Evolutionary conservation across 2,113 vertebrate species (phyloP).

Genomic region (Phasianus colchicus): DNA sequence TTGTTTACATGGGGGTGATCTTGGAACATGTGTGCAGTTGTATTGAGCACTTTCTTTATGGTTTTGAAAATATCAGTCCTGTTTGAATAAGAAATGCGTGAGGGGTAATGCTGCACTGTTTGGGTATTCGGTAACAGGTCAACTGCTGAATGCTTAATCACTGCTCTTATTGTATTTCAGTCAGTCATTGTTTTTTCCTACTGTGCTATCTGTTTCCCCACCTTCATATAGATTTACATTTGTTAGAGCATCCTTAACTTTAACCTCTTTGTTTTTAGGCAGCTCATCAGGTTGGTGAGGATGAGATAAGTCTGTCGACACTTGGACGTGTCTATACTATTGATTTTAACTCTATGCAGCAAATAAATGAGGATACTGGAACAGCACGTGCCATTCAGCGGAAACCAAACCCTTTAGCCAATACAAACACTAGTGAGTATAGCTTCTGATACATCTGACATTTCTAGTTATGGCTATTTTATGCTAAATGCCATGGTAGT

Average conservation of each 20-base stretch:
- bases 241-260: background rate
- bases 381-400: slow-evolving; percentile 99
- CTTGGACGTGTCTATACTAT: slow-evolving; percentile 99
- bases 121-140: background rate
- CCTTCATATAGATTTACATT: background rate
- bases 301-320: slow-evolving; percentile 99
- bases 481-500: background rate
- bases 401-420: slow-evolving; percentile 98
- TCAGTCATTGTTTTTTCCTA: background rate
- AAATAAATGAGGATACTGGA: slow-evolving; percentile 99
- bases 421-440: slow-evolving; percentile 93
- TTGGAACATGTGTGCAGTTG: background rate
- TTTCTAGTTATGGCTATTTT: background rate
- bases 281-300: slow-evolving; percentile 99
- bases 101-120: background rate
- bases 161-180: background rate
- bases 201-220: background rate
- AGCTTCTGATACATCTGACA: background rate
- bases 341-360: slow-evolving; percentile 99
- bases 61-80: background rate
- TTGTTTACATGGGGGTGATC: background rate
- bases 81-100: background rate
- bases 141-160: background rate
- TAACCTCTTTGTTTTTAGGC: slow-evolving; percentile 83
- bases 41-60: background rate